Conservation (phyloP, 2,113 vertebrate genomes). For the Saccopteryx bilineata region DNA sequence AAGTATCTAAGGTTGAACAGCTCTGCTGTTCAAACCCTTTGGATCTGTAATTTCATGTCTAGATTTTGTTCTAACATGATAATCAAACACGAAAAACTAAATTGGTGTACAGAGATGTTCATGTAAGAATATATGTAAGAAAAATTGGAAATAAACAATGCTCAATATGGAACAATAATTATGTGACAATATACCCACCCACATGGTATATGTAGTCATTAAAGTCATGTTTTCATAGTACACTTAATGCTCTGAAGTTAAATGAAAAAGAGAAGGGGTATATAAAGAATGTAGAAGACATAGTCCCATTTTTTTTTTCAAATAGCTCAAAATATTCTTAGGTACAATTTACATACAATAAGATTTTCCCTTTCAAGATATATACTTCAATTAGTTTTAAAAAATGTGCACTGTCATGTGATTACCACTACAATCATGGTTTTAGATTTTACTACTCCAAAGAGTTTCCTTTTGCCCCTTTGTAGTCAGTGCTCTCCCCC, state of each 20-base stretch:
- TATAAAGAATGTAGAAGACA: not conserved
- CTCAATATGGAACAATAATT: not conserved
- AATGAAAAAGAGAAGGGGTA: not conserved
- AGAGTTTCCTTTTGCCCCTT: not conserved
- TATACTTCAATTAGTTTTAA: not conserved
- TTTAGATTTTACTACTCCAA: not conserved
- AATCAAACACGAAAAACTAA: slow-evolving; percentile 36
- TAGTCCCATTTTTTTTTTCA: not conserved
- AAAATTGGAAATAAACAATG: not conserved
- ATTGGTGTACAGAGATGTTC: not conserved
- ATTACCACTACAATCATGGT: not conserved
- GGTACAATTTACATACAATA: slow-evolving; percentile 14
- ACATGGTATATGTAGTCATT: not conserved
- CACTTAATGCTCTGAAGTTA: slow-evolving; percentile 37
- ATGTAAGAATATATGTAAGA: not conserved
- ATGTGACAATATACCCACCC: not conserved
- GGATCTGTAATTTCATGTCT: slow-evolving; percentile 18
- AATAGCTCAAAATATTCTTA: not conserved
- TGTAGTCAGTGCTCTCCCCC: not conserved
- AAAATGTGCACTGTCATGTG: not conserved
- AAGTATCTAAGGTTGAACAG: not conserved
- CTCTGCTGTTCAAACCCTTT: not conserved
- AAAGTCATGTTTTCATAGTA: not conserved
- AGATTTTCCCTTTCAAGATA: not conserved
- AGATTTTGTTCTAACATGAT: slow-evolving; percentile 28